These are phyloP conservation scores for Prolemur simus DNA, from an alignment of 2,113 vertebrate genomes.

Conservation along the genomic window DNA sequence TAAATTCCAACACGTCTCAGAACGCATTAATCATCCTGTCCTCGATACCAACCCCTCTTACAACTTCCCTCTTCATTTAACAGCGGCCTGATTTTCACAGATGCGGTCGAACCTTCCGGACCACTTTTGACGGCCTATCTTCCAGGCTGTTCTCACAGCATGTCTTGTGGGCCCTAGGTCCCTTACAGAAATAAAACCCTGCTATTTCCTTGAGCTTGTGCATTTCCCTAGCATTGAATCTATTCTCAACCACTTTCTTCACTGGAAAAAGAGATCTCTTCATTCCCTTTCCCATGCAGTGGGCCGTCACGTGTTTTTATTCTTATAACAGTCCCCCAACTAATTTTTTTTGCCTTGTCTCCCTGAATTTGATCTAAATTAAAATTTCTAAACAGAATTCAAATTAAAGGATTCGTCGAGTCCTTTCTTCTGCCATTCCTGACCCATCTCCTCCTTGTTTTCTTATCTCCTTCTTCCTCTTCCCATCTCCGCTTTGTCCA, in stretches of 20 bases:
- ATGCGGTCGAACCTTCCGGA: not conserved
- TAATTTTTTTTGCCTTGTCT: no score
- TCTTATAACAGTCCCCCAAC: no score
- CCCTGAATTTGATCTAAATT: no score
- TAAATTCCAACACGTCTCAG: not conserved
- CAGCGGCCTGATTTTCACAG: not conserved
- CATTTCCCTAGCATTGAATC: not conserved
- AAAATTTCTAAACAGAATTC: no score
- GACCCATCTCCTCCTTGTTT: not conserved
- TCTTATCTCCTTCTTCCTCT: not conserved
- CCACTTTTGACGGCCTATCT: rapidly evolving
- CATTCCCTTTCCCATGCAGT: no score
- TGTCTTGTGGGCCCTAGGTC: rapidly evolving
- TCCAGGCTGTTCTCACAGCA: rapidly evolving
- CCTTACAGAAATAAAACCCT: rapidly evolving
- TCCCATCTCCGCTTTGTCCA: not conserved
- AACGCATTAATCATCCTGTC: not conserved
- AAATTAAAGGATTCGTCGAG: no score
- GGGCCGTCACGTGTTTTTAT: no score
- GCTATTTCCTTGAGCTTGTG: rapidly evolving
- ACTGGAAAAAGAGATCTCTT: not conserved
- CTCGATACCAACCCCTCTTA: not conserved
- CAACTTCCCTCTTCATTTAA: not conserved
- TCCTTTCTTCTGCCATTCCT: not conserved
- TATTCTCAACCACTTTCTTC: not conserved